Base-by-base conservation (phyloP, 2,888 invertebrate genomes). In the Drosophila picticornis region DNA sequence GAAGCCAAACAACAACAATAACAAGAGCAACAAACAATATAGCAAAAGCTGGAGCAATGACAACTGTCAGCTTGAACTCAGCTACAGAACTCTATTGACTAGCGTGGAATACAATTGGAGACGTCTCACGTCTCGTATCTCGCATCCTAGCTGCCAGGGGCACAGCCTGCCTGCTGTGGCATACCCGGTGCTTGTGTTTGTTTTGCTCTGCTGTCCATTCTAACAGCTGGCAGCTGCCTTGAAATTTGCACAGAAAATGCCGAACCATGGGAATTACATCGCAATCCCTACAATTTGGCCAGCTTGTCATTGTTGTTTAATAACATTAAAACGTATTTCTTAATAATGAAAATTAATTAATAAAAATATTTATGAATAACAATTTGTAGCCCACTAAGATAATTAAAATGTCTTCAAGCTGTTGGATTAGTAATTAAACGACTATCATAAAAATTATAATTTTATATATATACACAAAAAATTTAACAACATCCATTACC, bases 181-280 rank as follows among this genome's bases (percentile, higher is more conserved):
- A 51, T 48, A n/a, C 46, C 58, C 51, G 16, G 43, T 59, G 56
- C 72, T 62, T 27, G 43, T 59, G 59, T 72, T 62, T 80, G 63
- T 63, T 73, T 76, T 76, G 56, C 51, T 29, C n/a, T 59, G 27
- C 67, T 75, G 72, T 75, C 77, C 75, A 81, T 80, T 83, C 63
- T 81, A 87, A 88, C 86, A 86, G 86, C 72, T 86, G 87, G 85
- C 85, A 86, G 88, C 88, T 85, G 82, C 86, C 88, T 84, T 82
- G 77, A 88, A 86, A 86, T 78, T 73, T 78, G 67, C 67, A 72
- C 72, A 69, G 76, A 76, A 86, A 71, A 76, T 79, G 79, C 83
- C 76, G 69, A 66, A 80, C 72, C 73, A 65, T 55, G 87, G 88
- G 87, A 87, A 75, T 81, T 71, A 52, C 82, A 78, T 84, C 71